These are phyloP conservation scores for Melanotaenia pygmaea DNA, from an alignment of 2,797 vertebrate genomes.

Conservation along the genomic window DNA sequence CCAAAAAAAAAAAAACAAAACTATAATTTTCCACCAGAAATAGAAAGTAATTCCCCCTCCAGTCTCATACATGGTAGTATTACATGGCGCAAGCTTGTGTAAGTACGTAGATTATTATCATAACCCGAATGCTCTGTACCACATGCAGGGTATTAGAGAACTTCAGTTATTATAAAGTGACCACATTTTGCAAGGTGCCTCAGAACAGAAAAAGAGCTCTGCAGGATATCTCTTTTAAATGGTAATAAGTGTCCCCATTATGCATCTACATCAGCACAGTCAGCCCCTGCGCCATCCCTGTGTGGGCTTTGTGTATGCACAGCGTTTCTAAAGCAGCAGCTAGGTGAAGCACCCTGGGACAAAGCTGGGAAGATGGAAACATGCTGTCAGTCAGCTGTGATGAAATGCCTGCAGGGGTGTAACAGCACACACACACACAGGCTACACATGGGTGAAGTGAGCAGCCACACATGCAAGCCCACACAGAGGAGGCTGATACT, in stretches of 20 bases:
- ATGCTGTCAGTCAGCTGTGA: conserved; percentile 63
- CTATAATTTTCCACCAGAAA: background rate
- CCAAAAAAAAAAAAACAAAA: background rate
- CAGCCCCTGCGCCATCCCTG: conserved; percentile 4
- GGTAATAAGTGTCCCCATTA: conserved; percentile 18
- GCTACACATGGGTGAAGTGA: conserved; percentile 15
- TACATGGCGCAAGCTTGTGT: conserved; percentile 6
- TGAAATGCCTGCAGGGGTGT: conserved; percentile 61
- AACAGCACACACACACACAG: conserved; percentile 34
- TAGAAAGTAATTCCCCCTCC: background rate
- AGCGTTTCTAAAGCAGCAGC: conserved; percentile 40
- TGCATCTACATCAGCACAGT: background rate
- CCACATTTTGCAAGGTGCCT: background rate
- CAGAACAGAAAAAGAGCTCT: conserved; percentile 13
- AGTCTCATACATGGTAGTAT: background rate
- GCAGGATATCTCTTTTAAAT: conserved; percentile 31
- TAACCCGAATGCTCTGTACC: conserved; percentile 31
- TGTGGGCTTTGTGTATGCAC: conserved; percentile 3
- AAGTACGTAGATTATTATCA: background rate
- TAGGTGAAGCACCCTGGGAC: conserved; percentile 52
- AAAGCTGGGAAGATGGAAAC: conserved; percentile 62
- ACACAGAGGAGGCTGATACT: conserved; percentile 1
- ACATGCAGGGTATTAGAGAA: conserved; percentile 17
- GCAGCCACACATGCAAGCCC: conserved; percentile 17
- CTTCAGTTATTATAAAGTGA: conserved; percentile 16